Evolutionary conservation across 2,888 invertebrate species (phyloP), one percentile per base, ranked within the genome.

Genomic region (Leucania comma): DNA sequence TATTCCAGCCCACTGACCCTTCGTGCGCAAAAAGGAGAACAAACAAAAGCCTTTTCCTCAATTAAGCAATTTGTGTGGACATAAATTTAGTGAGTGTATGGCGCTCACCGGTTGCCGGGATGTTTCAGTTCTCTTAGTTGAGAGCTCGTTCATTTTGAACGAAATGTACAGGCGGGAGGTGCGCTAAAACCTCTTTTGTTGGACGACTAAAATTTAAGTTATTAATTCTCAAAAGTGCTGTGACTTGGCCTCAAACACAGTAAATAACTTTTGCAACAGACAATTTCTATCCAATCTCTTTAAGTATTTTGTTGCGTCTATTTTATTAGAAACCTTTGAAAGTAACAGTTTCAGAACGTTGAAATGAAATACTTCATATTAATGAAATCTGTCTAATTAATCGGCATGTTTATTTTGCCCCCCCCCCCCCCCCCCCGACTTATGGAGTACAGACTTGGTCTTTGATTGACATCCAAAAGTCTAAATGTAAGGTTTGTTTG

Each of bases 31-130:
- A 89, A 90, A 89, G 85, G 86, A 84, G 84, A 88, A 85, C 87
- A 88, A 90, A 89, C 88, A 90, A 88, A 85, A 89, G 87, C 89
- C 88, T 90, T 91, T 90, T 91, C 91, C 91, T 88, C 89, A 92
- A 92, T 91, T 91, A 91, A 89, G 90, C 89, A 90, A 91, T 92
- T 90, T 90, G 89, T 89, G 90, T 87, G 87, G 84, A 90, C 90
- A 90, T 89, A 89, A 91, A 91, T 90, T 90, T 84, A 81, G 82
- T 78, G 82, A 86, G 84, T 88, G 84, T 90, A 90, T 89, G 85
- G 88, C 80, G 84, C 76, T 86, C 81, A 85, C 84, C 84, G 87
- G 84, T 80, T 82, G 73, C 83, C 72, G 68, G 81, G 79, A 80
- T 82, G 81, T 77, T 85, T 75, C 78, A 81, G 78, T 83, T 82